Evolutionary conservation across 2,888 invertebrate genomes (phyloP), one percentile per base, ranked within the genome.

Genomic region (Geophilus truncorum): DNA sequence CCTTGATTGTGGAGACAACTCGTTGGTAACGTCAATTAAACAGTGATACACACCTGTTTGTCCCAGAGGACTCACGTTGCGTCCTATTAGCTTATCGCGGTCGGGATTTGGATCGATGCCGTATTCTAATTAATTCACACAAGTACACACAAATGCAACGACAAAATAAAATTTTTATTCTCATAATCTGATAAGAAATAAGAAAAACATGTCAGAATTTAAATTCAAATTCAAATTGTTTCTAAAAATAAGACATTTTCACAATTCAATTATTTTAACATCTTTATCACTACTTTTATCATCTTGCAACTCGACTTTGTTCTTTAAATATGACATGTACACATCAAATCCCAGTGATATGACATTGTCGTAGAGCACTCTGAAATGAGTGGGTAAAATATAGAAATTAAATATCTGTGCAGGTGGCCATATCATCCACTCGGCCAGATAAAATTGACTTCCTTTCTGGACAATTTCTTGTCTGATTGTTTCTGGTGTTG

Each of bases 371-470:
- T 95, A 97, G 10, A 95, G 88, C 34, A 97, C 94, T 85, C 97
- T 90, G 86, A 91, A 96, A 84, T 89, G 91, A 9, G 92, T 91
- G 10, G 96, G 94, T 83, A 97, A 86, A 85, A 93, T 91, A 86
- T 93, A 94, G 88, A 97, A 97, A 87, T 97, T 97, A n/a, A 97
- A 89, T 62, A 95, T 89, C 87, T 97, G 97, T 0, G 95, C 96
- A 6, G 94, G 93, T 0, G 97, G 96, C 96, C 97, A 97, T 30
- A 97, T 91, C 6, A 94, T 86, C 94, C 95, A 96, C 86, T 97
- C 97, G 0, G 95, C 95, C 78, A 91, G 89, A 85, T 95, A 96
- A 12, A 97, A 88, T 83, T 89, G 91, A 89, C 91, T 90, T 23
- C 93, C 94, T 87, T 96, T 96, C 32, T 90, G 88, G 84, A 89